phyloP scores from a whole-genome alignment of 1,140 invertebrate genomes.

The Condylostylus longicornis region DNA sequence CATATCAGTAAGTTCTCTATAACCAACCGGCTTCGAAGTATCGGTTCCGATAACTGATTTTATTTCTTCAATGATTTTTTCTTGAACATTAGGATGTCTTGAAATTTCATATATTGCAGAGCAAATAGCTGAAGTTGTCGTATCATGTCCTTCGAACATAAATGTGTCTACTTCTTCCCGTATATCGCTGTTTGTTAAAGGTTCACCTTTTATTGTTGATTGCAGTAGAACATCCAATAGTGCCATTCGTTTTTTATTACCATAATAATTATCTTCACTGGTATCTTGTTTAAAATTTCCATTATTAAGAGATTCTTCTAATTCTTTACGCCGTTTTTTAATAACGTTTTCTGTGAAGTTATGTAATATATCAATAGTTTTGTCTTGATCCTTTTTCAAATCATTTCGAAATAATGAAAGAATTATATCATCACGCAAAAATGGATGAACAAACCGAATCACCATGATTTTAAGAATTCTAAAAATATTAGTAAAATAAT shows the following conservation, averaged over 20 bases:
- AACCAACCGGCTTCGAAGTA: conserved; percentile 22
- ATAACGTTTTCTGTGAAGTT: conserved; percentile 24
- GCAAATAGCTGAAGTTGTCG: conserved; percentile 42
- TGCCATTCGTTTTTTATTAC: conserved; percentile 20
- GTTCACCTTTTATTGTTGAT: conserved; percentile 31
- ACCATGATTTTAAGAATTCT: conserved; percentile 19
- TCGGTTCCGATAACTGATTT: conserved; percentile 35
- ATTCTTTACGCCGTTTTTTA: conserved; percentile 8
- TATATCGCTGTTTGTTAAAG: conserved; percentile 45
- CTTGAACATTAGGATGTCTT: conserved; percentile 39
- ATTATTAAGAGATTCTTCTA: background rate
- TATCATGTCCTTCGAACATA: conserved; percentile 57
- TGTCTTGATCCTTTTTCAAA: conserved; percentile 17
- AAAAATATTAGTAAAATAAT: conserved; percentile 1
- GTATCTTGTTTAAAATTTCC: background rate
- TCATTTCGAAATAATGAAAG: conserved; percentile 16
- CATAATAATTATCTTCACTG: conserved; percentile 9
- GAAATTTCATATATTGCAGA: conserved; percentile 41
- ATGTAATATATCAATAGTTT: conserved; percentile 20
- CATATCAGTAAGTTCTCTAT: conserved; percentile 36
- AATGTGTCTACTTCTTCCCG: conserved; percentile 60
- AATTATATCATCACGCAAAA: conserved; percentile 18
- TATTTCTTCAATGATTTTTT: conserved; percentile 42
- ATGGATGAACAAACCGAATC: conserved; percentile 18
- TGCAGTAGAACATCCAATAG: conserved; percentile 55